Evolutionary conservation across 2,888 invertebrate species (phyloP).

Genomic region (Tribolium freemani): DNA sequence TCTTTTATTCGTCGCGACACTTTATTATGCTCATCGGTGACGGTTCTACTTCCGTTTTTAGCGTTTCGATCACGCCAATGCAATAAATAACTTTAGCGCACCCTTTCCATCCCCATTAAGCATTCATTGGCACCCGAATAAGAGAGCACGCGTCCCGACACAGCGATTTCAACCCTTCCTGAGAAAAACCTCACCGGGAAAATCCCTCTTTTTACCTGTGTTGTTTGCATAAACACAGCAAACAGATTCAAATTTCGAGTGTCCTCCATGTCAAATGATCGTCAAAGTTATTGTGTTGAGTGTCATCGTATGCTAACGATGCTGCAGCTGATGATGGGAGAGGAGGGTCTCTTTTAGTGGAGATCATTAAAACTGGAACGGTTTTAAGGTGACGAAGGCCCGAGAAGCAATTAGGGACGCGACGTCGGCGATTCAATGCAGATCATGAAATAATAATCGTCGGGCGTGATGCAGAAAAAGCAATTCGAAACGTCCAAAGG

Average conservation of each 20-base stretch:
- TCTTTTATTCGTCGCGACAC: neutral
- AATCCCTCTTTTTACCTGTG: conserved; percentile 20
- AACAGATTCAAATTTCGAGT: conserved; percentile 34
- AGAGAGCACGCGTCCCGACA: conserved; percentile 27
- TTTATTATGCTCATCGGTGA: neutral
- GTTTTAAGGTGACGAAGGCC: conserved; percentile 8
- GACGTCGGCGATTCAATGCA: conserved; percentile 2
- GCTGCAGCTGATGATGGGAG: neutral
- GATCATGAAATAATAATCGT: conserved; percentile 3
- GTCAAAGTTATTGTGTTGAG: conserved; percentile 5
- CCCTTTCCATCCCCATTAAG: conserved; percentile 9
- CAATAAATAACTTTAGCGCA: neutral
- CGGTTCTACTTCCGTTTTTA: neutral
- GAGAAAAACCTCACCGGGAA: conserved; percentile 9
- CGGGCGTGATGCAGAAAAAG: conserved; percentile 47
- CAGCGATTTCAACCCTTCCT: conserved; percentile 30
- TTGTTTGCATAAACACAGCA: conserved; percentile 36
- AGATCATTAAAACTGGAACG: conserved; percentile 24
- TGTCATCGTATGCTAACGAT: conserved; percentile 22
- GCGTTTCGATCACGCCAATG: neutral
- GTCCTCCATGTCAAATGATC: conserved; percentile 31
- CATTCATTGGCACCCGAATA: conserved; percentile 26
- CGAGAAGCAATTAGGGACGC: conserved; percentile 19
- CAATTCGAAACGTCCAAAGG: conserved; percentile 52
- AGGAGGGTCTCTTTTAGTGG: neutral